Conservation (phyloP, 2,888 invertebrate species). For the Gryllus longicercus region DNA sequence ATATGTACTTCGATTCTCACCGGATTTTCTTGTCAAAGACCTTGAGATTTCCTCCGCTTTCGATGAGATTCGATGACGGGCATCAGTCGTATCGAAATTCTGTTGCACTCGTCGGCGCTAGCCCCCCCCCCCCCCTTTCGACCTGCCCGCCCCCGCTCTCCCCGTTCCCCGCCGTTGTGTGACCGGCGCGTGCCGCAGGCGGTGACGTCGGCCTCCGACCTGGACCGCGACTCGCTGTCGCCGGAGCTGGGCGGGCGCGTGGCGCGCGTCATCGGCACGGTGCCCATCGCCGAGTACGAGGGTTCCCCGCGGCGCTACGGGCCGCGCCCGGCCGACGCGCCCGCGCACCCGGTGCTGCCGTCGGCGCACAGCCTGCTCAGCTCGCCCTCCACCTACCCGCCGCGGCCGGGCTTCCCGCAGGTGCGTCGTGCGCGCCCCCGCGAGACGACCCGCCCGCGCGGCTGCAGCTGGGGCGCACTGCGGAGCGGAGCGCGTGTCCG, state of each 20-base stretch:
- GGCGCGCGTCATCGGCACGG: constrained; percentile 59
- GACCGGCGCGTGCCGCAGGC: constrained; percentile 36
- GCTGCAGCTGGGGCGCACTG: neutral
- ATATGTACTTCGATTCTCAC: too few species aligned
- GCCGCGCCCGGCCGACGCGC: constrained; percentile 48
- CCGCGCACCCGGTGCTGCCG: constrained; percentile 49
- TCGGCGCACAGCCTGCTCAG: constrained; percentile 57
- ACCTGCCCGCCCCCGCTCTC: too few species aligned
- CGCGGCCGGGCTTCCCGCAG: constrained; percentile 85
- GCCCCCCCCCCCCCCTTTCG: too few species aligned
- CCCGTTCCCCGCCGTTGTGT: too few species aligned
- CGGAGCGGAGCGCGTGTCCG: too few species aligned
- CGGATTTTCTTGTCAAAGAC: too few species aligned
- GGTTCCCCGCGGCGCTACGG: constrained; percentile 87
- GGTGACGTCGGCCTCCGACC: constrained; percentile 40
- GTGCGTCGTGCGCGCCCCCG: constrained; percentile 37
- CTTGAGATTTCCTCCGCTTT: too few species aligned
- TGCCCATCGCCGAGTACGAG: constrained; percentile 91
- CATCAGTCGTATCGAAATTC: too few species aligned
- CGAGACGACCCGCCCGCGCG: neutral
- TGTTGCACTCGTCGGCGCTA: too few species aligned
- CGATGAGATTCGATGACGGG: too few species aligned
- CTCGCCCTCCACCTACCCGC: constrained; percentile 68
- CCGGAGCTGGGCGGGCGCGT: constrained; percentile 39
- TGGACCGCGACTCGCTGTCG: constrained; percentile 41